phyloP scores from a whole-genome alignment of 1,140 invertebrate species.

The Mactra quadrangularis region DNA sequence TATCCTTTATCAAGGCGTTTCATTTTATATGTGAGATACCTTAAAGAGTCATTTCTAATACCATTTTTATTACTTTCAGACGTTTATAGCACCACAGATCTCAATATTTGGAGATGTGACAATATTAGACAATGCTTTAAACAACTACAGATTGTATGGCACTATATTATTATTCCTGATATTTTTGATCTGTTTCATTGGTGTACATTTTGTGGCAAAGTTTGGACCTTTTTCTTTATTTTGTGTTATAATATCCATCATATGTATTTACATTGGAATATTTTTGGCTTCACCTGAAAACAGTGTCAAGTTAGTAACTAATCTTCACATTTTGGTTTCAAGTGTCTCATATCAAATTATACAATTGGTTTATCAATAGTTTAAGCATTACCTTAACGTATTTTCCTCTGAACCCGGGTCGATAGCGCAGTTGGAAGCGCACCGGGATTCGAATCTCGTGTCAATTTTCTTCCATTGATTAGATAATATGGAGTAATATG shows the following conservation, averaged over 20 bases:
- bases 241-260: conserved; percentile 97
- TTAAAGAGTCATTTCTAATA: no score
- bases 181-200: conserved; percentile 96
- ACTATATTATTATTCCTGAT: conserved; percentile 94
- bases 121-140: conserved; percentile 83
- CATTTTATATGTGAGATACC: no score
- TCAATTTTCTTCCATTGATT: no score
- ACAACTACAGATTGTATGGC: conserved; percentile 99
- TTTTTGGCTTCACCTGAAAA: conserved; percentile 94
- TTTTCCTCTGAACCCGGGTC: no score
- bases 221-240: conserved; percentile 97
- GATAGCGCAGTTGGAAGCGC: no score
- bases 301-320: conserved; percentile 84
- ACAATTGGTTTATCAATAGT: no score
- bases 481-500: no score
- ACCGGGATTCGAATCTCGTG: no score
- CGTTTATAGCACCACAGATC: conserved; percentile 96
- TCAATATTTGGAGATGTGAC: conserved; percentile 95
- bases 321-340: neutral
- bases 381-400: no score
- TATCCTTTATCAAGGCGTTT: no score
- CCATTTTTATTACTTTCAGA: conserved; percentile 87
- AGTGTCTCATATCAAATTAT: neutral
- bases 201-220: conserved; percentile 99
- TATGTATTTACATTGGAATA: conserved; percentile 97